These are phyloP conservation scores for Cercopithecus mona DNA, from an alignment of 2,113 vertebrate species.

Conservation along the genomic window DNA sequence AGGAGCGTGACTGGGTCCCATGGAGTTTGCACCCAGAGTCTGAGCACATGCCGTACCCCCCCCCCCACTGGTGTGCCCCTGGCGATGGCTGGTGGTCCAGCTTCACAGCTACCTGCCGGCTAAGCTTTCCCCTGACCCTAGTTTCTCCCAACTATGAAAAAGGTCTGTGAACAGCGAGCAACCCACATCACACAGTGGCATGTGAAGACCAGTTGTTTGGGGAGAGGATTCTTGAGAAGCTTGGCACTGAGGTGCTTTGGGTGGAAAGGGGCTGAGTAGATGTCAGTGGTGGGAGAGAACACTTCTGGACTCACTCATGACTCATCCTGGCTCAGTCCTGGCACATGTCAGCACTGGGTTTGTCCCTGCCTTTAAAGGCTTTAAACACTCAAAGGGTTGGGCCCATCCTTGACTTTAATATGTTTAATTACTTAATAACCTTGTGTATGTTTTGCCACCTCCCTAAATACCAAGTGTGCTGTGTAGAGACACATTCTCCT, in stretches of 20 bases:
- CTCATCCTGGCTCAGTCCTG: background rate
- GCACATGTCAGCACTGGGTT: background rate
- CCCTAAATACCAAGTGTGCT: background rate
- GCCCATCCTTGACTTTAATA: slow-evolving; percentile 8
- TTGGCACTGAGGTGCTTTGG: background rate
- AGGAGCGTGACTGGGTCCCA: fast-evolving
- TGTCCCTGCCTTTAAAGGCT: slow-evolving; percentile 28
- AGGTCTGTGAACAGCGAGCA: background rate
- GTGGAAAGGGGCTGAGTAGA: background rate
- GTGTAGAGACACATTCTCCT: background rate
- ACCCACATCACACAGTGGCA: background rate
- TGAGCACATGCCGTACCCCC: background rate
- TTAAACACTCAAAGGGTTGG: slow-evolving; percentile 11
- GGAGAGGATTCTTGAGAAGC: background rate
- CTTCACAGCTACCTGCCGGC: background rate
- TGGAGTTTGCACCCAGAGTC: background rate
- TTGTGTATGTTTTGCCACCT: background rate
- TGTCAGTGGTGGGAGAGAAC: background rate
- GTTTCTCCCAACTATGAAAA: background rate
- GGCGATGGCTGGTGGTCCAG: background rate
- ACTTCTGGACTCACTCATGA: background rate
- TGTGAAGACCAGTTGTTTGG: background rate
- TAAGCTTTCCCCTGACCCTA: background rate
- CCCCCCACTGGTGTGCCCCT: background rate
- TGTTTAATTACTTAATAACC: slow-evolving; percentile 45